Evolutionary conservation across 2,797 vertebrate species (phyloP).

Genomic region (Gallirallus australis): DNA sequence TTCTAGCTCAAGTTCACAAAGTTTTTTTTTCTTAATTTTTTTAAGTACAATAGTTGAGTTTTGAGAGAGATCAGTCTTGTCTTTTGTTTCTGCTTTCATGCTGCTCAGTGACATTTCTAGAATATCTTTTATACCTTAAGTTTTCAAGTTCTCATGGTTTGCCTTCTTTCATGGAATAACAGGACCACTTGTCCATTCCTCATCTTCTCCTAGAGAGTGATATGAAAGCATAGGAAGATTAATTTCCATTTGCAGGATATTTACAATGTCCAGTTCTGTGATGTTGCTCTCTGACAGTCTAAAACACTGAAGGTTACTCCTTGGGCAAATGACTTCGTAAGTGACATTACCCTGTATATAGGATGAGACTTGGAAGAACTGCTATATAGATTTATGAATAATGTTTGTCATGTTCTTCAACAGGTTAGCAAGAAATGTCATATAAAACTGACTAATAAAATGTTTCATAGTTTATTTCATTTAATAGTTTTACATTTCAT

Average conservation of each 20-base stretch:
- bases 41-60: not conserved
- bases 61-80: not conserved
- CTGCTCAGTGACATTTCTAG: not conserved
- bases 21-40: not conserved
- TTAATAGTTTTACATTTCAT: not conserved
- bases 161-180: not conserved
- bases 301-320: not conserved
- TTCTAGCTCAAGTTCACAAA: not conserved
- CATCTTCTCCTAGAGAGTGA: not conserved
- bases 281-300: not conserved
- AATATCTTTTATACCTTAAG: not conserved
- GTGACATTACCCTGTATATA: not conserved
- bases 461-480: not conserved
- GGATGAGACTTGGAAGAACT: not conserved
- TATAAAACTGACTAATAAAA: not conserved
- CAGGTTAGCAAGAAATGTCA: not conserved
- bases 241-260: not conserved
- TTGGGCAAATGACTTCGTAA: not conserved
- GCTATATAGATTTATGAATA: not conserved
- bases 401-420: not conserved
- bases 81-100: not conserved
- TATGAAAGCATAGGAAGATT: not conserved
- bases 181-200: not conserved
- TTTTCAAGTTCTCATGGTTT: not conserved
- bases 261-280: not conserved